Evolutionary conservation across 1,140 invertebrate genomes (phyloP), one percentile per base, ranked within the genome.

Genomic region (Drosophila simulans): DNA sequence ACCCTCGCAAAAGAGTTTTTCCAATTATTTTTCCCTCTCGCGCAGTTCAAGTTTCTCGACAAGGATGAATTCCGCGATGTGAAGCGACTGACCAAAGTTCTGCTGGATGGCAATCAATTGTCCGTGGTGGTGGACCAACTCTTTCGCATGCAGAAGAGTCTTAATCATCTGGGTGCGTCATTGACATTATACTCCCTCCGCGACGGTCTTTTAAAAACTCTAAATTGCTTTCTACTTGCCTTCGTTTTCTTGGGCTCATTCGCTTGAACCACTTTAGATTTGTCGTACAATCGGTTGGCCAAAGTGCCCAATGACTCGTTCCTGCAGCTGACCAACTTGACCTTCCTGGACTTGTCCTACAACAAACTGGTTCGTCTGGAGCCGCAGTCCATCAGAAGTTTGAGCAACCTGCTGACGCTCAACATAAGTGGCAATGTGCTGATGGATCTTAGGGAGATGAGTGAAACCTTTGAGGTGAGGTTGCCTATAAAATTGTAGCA

Each of bases 81-180:
- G 59, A 94, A 94, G 79, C 94, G 94, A 65, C 92, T 97, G 40
- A 94, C 94, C 78, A 94, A 94, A 75, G 93, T 97, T 48, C 93
- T 93, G 77, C 92, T 97, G 69, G 95, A 97, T 80, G 96, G 96
- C 31, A 97, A 97, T 93, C 94, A 95, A 84, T 92, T 97, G 51
- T 95, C 96, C 3, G 95, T 96, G 4, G 93, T 96, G 37, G 93
- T 95, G 22, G 96, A 97, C 86, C 93, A 95, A 72, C 95, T 95
- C 68, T 97, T 97, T 92, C 93, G 94, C 48, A 94, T 94, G 75
- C 95, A 95, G 83, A 93, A 93, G 51, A 93, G 94, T 90, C 92
- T 95, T 58, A 90, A 92, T 80, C 88, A 91, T 75, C 91, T 92
- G 77, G 91, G 92, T 74, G 75, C 56, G 80, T 64, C 66, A 77